phyloP scores from a whole-genome alignment of 2,888 invertebrate genomes.

The Tipula confusa region DNA sequence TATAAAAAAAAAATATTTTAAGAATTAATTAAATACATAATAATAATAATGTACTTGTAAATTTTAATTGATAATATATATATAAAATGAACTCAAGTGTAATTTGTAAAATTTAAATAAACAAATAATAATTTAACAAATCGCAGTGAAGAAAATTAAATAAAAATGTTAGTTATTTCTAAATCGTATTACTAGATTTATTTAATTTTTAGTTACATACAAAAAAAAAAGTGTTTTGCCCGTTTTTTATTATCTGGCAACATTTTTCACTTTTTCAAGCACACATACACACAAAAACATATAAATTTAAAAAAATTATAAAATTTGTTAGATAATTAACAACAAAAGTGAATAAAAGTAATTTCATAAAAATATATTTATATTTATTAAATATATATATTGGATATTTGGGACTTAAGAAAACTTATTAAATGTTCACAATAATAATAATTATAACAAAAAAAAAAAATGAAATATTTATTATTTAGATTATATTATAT shows the following conservation, averaged over 20 bases:
- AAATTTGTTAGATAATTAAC: neutral
- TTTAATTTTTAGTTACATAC: conserved; percentile 15
- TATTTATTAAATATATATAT: neutral
- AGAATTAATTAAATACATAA: neutral
- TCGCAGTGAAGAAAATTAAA: neutral
- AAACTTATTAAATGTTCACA: conserved; percentile 20
- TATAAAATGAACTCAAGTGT: neutral
- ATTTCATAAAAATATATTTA: neutral
- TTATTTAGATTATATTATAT: neutral
- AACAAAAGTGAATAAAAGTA: neutral
- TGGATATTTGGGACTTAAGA: conserved; percentile 6
- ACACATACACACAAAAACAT: neutral
- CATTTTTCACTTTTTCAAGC: neutral
- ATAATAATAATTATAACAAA: neutral
- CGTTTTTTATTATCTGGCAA: neutral
- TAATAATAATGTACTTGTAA: neutral
- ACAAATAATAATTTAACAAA: neutral
- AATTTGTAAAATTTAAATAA: neutral
- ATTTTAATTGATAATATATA: neutral
- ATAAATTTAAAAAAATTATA: too few species aligned
- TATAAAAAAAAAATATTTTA: neutral
- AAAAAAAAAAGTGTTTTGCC: too few species aligned
- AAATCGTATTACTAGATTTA: conserved; percentile 25
- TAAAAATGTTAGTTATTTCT: neutral
- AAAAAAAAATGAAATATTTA: conserved; percentile 3